Evolutionary conservation across 2,113 vertebrate genomes (phyloP).

Genomic region (Corythornis madagascariensis): DNA sequence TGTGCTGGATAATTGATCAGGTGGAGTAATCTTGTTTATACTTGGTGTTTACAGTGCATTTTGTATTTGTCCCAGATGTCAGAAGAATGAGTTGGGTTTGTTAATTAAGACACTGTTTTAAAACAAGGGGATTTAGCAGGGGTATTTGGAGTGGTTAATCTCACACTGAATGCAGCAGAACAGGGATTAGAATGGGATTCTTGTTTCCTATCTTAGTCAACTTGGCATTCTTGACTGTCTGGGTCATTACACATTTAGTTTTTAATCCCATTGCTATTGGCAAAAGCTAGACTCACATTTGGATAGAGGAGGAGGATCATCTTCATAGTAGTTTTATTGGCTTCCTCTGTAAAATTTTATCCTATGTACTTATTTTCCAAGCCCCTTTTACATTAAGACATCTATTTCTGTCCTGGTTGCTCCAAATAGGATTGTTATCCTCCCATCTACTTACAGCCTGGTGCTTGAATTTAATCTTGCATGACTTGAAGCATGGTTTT

Average conservation of each 20-base stretch:
- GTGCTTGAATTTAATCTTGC: not conserved
- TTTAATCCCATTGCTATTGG: not conserved
- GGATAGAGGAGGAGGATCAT: not conserved
- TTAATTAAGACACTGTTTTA: constrained; percentile 2
- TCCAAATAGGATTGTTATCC: constrained; percentile 25
- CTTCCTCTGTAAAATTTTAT: not conserved
- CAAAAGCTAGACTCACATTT: not conserved
- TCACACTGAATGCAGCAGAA: not conserved
- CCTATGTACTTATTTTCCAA: not conserved
- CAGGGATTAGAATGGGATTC: constrained; percentile 41
- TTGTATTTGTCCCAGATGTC: not conserved
- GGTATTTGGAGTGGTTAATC: constrained; percentile 13
- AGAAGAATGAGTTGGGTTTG: not conserved
- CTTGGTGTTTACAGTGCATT: not conserved
- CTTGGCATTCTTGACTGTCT: not conserved
- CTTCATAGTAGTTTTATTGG: not conserved
- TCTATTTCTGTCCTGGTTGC: constrained; percentile 21
- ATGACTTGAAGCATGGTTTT: not conserved
- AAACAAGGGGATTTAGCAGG: not conserved
- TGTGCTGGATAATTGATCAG: not conserved
- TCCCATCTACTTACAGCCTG: not conserved
- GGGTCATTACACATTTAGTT: not conserved
- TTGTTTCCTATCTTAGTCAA: constrained; percentile 12
- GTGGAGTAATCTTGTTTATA: not conserved
- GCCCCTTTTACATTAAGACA: not conserved